These are phyloP conservation scores for Drosophila sordidapex DNA, from an alignment of 2,888 invertebrate species.

Conservation along the genomic window DNA sequence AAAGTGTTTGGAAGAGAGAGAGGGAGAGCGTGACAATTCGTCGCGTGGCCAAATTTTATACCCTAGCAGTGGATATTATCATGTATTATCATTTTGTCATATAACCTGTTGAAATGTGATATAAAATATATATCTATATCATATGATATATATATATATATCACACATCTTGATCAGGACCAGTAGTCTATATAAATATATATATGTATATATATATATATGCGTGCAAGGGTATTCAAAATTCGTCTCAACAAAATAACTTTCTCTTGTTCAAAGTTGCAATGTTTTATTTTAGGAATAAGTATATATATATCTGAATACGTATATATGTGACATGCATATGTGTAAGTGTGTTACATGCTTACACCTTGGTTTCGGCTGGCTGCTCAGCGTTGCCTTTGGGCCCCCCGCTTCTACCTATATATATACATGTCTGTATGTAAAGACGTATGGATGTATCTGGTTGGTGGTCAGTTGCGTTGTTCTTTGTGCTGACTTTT, in stretches of 20 bases:
- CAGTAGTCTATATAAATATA: not conserved
- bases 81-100: not conserved
- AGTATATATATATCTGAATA: conserved; percentile 13
- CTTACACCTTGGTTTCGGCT: conserved; percentile 68
- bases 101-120: not conserved
- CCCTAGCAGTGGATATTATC: not conserved
- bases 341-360: conserved; percentile 45
- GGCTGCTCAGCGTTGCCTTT: conserved; percentile 24
- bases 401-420: not conserved
- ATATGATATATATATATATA: no score
- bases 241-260: conserved; percentile 1
- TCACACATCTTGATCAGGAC: not conserved
- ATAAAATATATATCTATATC: not conserved
- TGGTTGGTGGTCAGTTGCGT: conserved; percentile 29
- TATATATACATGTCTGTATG: not conserved
- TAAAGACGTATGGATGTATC: not conserved
- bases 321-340: conserved; percentile 14
- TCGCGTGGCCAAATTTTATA: conserved; percentile 61
- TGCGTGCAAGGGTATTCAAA: conserved; percentile 5
- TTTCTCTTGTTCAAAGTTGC: conserved; percentile 63
- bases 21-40: conserved; percentile 26
- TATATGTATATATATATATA: not conserved
- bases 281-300: conserved; percentile 74
- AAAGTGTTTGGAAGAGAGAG: not conserved
- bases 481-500: conserved; percentile 20